These are phyloP conservation scores for Megaleporinus macrocephalus DNA, from an alignment of 2,113 vertebrate species.

Conservation along the genomic window DNA sequence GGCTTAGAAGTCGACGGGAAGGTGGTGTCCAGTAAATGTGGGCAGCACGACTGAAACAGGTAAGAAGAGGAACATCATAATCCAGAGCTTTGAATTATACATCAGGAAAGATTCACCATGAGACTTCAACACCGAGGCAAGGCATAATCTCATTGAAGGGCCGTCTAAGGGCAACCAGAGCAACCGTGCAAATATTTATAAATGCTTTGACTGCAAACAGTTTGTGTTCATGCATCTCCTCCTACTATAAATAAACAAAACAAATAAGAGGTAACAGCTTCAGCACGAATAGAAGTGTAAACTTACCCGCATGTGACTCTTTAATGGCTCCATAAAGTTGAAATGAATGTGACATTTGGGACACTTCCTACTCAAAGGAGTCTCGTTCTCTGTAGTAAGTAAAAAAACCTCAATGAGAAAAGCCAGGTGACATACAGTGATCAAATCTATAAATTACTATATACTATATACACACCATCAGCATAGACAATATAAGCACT, in stretches of 20 bases:
- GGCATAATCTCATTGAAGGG: neutral
- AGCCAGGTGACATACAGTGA: neutral
- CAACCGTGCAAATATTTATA: no score
- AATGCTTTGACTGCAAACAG: no score
- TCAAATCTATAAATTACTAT: no score
- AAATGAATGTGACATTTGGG: slow-evolving; percentile 90
- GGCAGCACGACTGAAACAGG: slow-evolving; percentile 72
- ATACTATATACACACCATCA: no score
- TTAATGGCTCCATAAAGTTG: slow-evolving; percentile 83
- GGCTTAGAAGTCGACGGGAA: slow-evolving; percentile 66
- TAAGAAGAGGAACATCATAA: neutral
- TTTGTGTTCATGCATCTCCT: neutral
- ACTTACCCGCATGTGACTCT: slow-evolving; percentile 88
- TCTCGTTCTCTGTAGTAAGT: slow-evolving; percentile 83
- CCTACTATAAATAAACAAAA: no score
- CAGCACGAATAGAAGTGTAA: neutral
- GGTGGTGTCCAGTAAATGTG: slow-evolving; percentile 76
- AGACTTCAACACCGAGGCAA: neutral
- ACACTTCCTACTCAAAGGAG: slow-evolving; percentile 84
- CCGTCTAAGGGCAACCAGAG: neutral
- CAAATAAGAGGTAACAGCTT: neutral
- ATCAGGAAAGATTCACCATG: neutral
- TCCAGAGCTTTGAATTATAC: no score
- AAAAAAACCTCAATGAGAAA: slow-evolving; percentile 10
- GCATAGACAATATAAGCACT: no score